phyloP scores from a whole-genome alignment of 2,113 vertebrate genomes.

The Potamarius usumacintae region DNA sequence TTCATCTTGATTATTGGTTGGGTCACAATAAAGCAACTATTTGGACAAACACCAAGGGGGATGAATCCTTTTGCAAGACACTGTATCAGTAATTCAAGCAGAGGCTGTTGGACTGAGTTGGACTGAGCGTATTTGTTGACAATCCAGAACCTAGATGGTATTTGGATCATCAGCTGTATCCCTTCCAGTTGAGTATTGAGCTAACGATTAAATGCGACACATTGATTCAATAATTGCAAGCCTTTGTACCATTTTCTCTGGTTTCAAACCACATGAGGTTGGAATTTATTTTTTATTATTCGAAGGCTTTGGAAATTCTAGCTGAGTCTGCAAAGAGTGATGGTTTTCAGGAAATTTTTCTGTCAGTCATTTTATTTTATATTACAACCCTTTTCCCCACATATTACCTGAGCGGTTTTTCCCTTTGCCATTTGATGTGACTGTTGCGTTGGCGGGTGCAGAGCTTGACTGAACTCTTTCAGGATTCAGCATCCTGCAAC shows the following conservation, averaged over 20 bases:
- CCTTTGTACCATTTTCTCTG: background rate
- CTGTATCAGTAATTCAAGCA: background rate
- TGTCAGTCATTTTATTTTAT: background rate
- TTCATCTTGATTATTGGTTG: no score
- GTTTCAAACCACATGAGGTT: background rate
- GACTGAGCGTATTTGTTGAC: background rate
- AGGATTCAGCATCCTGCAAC: slow-evolving; percentile 7
- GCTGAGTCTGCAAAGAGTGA: background rate
- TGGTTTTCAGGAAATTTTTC: background rate
- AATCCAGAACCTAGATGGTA: background rate
- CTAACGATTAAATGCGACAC: background rate
- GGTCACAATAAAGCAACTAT: no score
- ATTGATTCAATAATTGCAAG: background rate
- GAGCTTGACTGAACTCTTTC: background rate
- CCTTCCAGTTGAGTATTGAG: background rate
- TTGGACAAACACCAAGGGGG: no score
- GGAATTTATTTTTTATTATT: background rate
- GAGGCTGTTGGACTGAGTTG: background rate
- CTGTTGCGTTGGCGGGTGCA: background rate
- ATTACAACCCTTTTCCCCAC: background rate
- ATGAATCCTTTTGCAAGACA: no score
- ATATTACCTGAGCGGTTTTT: background rate
- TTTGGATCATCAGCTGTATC: background rate
- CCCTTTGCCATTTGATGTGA: background rate
- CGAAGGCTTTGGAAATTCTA: background rate